These are phyloP conservation scores for Regulus satrapa DNA, from an alignment of 2,113 vertebrate species.

Conservation along the genomic window DNA sequence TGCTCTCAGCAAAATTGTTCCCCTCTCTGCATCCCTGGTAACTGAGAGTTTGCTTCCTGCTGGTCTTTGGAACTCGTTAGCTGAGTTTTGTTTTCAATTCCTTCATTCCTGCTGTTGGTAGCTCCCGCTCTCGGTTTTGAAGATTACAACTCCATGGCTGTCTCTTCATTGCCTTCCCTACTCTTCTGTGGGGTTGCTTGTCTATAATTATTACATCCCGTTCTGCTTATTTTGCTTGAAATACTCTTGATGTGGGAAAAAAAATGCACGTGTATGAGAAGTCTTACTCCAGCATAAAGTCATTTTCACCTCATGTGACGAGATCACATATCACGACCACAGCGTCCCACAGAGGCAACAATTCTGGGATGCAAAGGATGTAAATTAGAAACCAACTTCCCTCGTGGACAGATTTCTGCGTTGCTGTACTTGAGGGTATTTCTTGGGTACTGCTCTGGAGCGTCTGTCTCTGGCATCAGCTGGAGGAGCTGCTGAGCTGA, in stretches of 20 bases:
- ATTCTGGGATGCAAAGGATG: background rate
- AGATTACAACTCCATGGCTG: background rate
- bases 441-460: background rate
- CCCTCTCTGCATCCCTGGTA: background rate
- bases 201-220: background rate
- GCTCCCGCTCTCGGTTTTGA: background rate
- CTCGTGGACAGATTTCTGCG: background rate
- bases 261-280: background rate
- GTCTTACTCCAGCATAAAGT: background rate
- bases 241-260: background rate
- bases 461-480: background rate
- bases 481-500: background rate
- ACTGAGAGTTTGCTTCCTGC: background rate
- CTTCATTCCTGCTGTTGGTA: background rate
- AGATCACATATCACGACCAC: background rate
- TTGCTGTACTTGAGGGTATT: background rate
- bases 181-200: background rate
- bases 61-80: background rate
- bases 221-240: background rate
- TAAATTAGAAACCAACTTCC: background rate
- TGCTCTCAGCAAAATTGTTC: background rate
- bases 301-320: background rate
- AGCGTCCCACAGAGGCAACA: background rate
- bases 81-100: background rate
- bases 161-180: background rate